Evolutionary conservation across 1,140 invertebrate species (phyloP).

Genomic region (Batillaria attramentaria): DNA sequence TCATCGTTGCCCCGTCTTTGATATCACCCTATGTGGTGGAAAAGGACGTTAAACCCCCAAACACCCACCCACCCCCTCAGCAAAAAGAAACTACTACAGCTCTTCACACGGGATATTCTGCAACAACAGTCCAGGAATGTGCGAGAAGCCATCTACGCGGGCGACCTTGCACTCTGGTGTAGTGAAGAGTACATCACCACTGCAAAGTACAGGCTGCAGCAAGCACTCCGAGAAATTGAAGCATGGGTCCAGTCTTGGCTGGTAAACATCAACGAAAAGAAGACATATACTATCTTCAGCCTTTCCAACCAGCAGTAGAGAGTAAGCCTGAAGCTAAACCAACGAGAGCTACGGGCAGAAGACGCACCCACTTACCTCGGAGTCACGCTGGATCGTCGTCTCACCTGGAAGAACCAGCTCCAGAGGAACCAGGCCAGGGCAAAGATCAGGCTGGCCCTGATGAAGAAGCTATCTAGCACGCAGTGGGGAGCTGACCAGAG

Average conservation of each 20-base stretch:
- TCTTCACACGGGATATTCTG: no score
- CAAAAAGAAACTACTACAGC: slow-evolving; percentile 16
- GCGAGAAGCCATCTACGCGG: background rate
- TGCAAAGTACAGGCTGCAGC: background rate
- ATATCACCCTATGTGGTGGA: no score
- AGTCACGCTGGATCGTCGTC: background rate
- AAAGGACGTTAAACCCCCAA: no score
- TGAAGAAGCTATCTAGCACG: slow-evolving; percentile 15
- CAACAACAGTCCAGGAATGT: no score
- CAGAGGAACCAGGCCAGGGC: background rate
- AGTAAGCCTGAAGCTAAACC: background rate
- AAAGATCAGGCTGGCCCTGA: background rate
- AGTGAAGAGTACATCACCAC: background rate
- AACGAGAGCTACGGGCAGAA: background rate
- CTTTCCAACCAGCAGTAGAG: background rate
- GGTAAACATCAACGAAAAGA: no score
- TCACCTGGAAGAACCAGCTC: background rate
- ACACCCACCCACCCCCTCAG: no score
- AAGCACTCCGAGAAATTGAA: background rate
- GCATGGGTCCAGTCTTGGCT: background rate
- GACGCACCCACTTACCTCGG: background rate
- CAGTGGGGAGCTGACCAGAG: background rate
- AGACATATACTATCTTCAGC: no score
- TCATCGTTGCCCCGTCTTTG: no score
- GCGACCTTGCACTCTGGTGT: background rate